Base-by-base conservation (phyloP, 2,888 invertebrate species). In the Macaria liturata region DNA sequence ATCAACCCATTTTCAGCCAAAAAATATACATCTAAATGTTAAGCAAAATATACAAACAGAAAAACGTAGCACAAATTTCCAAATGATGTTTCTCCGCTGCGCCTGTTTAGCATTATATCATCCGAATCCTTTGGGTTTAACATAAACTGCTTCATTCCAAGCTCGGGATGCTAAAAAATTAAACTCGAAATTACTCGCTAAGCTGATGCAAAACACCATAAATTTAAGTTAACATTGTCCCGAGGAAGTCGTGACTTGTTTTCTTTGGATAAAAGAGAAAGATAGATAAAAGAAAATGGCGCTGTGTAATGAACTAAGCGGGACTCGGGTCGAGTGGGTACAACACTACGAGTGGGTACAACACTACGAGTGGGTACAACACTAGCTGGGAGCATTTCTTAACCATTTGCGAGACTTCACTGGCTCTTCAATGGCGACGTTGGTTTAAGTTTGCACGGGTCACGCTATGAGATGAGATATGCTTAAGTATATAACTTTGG, bases 221-320 rank as follows among this genome's bases (percentile, higher is more conserved):
- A 78, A 80, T 75, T 78, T 80, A 75, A 78, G 78, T 76, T 80
- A 78, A 80, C 71, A 74, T 72, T 71, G 67, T 72, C 75, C 77
- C 74, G 69, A 71, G 74, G 74, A 72, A 68, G 64, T 62, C 66
- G 65, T 68, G 74, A 75, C 75, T 77, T 80, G 81, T 80, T 80
- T 78, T 78, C 77, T 74, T 70, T 59, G n/a, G 42, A 42, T 37
- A 42, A 42, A 42, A 42, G n/a, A 42, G 42, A 42, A 42, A 42
- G 9, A 42, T 42, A 70, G 76, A 78, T 78, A 76, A 76, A 72
- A 74, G 71, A 70, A 67, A 46, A 62, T 56, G 69, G 71, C 50
- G 62, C 68, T 72, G 71, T 71, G 49, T 54, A 54, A 68, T 44
- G 59, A 70, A 72, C 68, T 67, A 64, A 58, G 50, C 43, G 61